Conservation (phyloP, 2,113 vertebrate species). For the Perca flavescens region DNA sequence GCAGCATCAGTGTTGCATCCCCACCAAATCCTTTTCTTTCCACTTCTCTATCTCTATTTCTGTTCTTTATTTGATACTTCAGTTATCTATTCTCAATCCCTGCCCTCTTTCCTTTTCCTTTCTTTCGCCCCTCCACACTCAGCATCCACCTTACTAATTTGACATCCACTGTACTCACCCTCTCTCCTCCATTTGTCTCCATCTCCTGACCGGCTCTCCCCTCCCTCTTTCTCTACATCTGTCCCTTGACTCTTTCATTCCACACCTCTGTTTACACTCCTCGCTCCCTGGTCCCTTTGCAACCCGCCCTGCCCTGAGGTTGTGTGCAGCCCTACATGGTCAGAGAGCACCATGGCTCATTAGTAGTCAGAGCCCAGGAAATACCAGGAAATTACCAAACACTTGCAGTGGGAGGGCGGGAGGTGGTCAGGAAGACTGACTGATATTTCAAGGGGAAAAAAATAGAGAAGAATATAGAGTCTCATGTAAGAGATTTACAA, state of each 20-base stretch:
- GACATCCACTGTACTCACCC: background rate
- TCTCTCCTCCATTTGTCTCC: background rate
- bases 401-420: slow-evolving; percentile 8
- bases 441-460: slow-evolving; percentile 5
- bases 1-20: background rate
- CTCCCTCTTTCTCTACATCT: background rate
- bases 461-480: background rate
- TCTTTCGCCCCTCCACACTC: background rate
- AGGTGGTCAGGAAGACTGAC: slow-evolving; percentile 27
- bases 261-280: slow-evolving; percentile 56
- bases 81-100: background rate
- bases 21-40: background rate
- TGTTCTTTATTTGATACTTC: background rate
- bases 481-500: background rate
- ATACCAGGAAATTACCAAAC: slow-evolving; percentile 64
- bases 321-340: slow-evolving; percentile 80
- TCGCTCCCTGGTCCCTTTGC: slow-evolving; percentile 20
- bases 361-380: slow-evolving; percentile 68
- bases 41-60: background rate
- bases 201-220: background rate
- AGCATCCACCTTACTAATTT: background rate
- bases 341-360: slow-evolving; percentile 59
- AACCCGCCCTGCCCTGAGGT: slow-evolving; percentile 49
- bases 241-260: slow-evolving; percentile 20
- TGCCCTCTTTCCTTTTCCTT: background rate